Percentiles rank a stretch among this genome's conserved stretches.
Conservation (phyloP, 1,140 invertebrate species). For the Atta colombica region DNA sequence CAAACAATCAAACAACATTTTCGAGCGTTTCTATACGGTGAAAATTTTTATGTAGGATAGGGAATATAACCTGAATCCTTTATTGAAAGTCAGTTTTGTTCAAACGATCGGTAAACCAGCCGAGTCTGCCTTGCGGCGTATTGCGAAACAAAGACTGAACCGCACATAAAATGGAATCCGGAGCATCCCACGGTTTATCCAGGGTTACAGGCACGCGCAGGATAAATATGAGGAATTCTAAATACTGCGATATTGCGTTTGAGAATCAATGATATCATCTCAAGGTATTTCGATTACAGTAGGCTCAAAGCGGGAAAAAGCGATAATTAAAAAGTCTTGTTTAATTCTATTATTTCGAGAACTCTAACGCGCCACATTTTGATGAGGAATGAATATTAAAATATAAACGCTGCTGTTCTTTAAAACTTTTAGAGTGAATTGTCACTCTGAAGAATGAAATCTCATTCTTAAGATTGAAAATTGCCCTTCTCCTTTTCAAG, state of each 20-base stretch:
- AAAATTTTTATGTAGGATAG: constrained; percentile 3
- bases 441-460: too few relatives aligned
- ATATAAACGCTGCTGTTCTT: too few relatives aligned
- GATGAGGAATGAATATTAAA: not conserved
- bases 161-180: constrained; percentile 60
- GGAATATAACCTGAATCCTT: not conserved
- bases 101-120: not conserved
- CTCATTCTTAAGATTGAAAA: too few relatives aligned
- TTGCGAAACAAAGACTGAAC: constrained; percentile 64
- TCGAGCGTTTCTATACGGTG: not conserved
- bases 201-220: constrained; percentile 22
- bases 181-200: constrained; percentile 63
- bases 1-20: not conserved
- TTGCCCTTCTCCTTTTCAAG: too few relatives aligned
- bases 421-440: too few relatives aligned
- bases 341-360: constrained; percentile 1
- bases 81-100: not conserved
- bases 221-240: constrained; percentile 50
- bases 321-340: not conserved
- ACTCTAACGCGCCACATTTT: not conserved
- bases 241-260: constrained; percentile 75
- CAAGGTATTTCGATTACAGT: constrained; percentile 13
- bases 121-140: constrained; percentile 35
- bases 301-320: constrained; percentile 41
- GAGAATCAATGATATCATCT: constrained; percentile 62